phyloP scores from a whole-genome alignment of 64 coral and sea anemone species.

The Anthopleura sola region DNA sequence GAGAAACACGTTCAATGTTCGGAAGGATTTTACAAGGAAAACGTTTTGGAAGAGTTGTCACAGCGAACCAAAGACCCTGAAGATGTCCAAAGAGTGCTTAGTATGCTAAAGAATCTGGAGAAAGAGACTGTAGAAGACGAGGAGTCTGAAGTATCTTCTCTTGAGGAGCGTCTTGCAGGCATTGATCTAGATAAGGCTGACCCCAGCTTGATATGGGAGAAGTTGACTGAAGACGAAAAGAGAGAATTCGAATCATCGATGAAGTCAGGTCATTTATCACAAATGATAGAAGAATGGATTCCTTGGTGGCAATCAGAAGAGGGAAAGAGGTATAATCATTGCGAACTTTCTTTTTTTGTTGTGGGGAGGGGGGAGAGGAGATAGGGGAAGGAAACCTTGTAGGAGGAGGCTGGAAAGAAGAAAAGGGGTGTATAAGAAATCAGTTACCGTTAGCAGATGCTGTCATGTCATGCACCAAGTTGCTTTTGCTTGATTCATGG shows the following conservation, averaged over 20 bases:
- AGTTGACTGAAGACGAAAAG: slow-evolving; percentile 56
- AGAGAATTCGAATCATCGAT: slow-evolving; percentile 68
- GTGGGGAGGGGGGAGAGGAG: too few species aligned
- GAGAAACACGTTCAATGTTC: slow-evolving; percentile 87
- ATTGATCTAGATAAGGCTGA: slow-evolving; percentile 59
- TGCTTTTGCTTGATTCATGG: too few species aligned
- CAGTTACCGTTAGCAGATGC: too few species aligned
- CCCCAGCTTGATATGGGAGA: slow-evolving; percentile 55
- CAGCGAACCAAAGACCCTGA: slow-evolving; percentile 32
- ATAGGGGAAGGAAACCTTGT: too few species aligned
- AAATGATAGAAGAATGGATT: slow-evolving; percentile 57
- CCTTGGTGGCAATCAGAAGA: slow-evolving; percentile 75
- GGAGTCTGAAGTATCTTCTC: slow-evolving; percentile 9
- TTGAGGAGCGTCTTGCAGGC: slow-evolving; percentile 68
- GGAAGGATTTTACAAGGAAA: slow-evolving; percentile 84
- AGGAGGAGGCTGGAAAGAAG: too few species aligned
- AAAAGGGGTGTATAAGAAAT: too few species aligned
- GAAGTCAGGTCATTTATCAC: slow-evolving; percentile 54
- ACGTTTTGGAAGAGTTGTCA: slow-evolving; percentile 56
- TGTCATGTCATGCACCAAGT: too few species aligned
- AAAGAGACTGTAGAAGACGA: slow-evolving; percentile 32
- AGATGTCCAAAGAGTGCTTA: slow-evolving; percentile 62
- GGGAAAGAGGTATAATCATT: background rate
- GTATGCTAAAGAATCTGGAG: slow-evolving; percentile 75
- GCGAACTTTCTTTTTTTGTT: too few species aligned